Conservation (phyloP, 2,797 vertebrate species). For the Octomys mimax region DNA sequence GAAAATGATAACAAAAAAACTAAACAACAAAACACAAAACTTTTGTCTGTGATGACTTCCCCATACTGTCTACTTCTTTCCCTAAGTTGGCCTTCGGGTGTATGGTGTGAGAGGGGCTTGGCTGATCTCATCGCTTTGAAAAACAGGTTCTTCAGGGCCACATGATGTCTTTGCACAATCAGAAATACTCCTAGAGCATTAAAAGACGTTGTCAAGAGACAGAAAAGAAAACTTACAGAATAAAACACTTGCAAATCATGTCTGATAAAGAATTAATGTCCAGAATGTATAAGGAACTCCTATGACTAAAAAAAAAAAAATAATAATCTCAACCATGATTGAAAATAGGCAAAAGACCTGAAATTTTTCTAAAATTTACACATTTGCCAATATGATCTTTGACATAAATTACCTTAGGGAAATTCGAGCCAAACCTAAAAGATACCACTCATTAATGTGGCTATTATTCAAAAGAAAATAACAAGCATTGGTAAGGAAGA, state of each 20-base stretch:
- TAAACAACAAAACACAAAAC: not conserved
- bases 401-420: not conserved
- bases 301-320: not conserved
- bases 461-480: not conserved
- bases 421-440: not conserved
- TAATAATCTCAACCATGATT: not conserved
- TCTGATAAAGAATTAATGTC: conserved; percentile 25
- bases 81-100: not conserved
- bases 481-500: not conserved
- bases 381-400: not conserved
- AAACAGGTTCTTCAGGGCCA: not conserved
- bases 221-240: not conserved
- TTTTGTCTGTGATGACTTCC: not conserved
- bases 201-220: conserved; percentile 17
- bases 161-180: not conserved
- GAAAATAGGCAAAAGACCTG: not conserved
- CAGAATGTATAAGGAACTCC: conserved; percentile 1
- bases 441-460: not conserved
- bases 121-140: conserved; percentile 48
- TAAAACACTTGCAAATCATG: conserved; percentile 32
- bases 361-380: not conserved
- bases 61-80: not conserved
- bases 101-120: not conserved
- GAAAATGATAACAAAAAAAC: not conserved
- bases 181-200: conserved; percentile 23